These are phyloP conservation scores for Trinectes maculatus DNA, from an alignment of 2,113 vertebrate genomes.

Conservation along the genomic window DNA sequence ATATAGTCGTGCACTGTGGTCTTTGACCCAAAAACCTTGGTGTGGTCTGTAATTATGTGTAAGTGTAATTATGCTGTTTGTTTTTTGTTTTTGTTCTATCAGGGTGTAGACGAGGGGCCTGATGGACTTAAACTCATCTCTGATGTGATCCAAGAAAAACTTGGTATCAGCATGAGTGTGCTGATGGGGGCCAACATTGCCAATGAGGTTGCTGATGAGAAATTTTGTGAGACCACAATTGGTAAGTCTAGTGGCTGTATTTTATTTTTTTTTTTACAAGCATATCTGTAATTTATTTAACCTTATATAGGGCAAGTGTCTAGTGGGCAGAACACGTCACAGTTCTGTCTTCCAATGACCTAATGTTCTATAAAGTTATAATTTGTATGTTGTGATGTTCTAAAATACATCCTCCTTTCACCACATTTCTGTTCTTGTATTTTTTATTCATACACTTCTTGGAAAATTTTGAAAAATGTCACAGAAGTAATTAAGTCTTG, in stretches of 20 bases:
- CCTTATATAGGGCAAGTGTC: too few species aligned
- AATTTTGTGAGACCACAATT: conserved; percentile 98
- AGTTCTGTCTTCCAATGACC: too few species aligned
- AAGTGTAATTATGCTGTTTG: not conserved
- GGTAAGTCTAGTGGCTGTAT: conserved; percentile 83
- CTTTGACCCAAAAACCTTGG: conserved; percentile 9
- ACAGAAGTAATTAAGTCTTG: too few species aligned
- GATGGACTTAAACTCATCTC: conserved; percentile 95
- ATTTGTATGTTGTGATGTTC: too few species aligned
- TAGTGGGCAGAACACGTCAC: too few species aligned
- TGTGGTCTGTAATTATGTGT: too few species aligned
- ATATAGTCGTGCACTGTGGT: not conserved
- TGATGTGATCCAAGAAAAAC: conserved; percentile 91
- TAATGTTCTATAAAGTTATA: too few species aligned
- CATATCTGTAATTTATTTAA: too few species aligned
- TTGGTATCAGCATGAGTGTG: conserved; percentile 91
- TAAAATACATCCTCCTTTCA: too few species aligned
- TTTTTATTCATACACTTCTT: too few species aligned
- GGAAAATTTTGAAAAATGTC: too few species aligned
- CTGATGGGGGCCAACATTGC: conserved; percentile 98
- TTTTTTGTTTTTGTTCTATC: conserved; percentile 28
- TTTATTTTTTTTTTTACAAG: not conserved
- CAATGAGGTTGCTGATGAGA: conserved; percentile 93
- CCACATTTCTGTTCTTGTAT: too few species aligned
- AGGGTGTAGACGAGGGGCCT: conserved; percentile 95